These are phyloP conservation scores for Botia kubotai DNA, from an alignment of 2,797 vertebrate genomes.

Conservation along the genomic window DNA sequence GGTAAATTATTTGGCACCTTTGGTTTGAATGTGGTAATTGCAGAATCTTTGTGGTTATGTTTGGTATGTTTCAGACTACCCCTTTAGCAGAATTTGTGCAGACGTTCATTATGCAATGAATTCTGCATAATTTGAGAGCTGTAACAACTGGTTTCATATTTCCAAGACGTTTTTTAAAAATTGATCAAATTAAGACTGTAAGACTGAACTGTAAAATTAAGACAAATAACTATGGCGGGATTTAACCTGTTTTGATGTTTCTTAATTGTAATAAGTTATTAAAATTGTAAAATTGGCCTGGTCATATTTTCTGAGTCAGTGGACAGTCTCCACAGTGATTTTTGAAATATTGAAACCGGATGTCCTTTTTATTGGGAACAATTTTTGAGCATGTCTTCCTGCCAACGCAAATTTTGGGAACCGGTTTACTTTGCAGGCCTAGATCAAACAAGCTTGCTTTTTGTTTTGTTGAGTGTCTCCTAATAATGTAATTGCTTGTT, in stretches of 20 bases:
- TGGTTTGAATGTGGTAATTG: neutral
- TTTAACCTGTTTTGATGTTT: neutral
- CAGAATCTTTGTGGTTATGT: neutral
- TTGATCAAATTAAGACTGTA: too few species aligned
- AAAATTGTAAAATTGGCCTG: neutral
- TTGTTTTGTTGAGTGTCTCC: neutral
- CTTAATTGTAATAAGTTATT: neutral
- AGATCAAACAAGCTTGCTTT: neutral
- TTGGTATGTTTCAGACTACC: neutral
- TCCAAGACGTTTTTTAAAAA: neutral
- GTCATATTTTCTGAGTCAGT: neutral
- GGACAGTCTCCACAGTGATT: constrained; percentile 6
- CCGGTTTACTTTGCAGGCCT: constrained; percentile 11
- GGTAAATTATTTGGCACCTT: neutral
- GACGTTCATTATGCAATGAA: neutral
- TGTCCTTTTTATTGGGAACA: neutral
- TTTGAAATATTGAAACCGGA: neutral
- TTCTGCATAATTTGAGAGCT: neutral
- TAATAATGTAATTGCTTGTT: constrained; percentile 18
- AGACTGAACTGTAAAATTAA: neutral
- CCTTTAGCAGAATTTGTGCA: neutral
- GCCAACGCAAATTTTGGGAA: neutral
- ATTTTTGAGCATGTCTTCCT: neutral
- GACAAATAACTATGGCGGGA: neutral
- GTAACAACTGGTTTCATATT: neutral